Conservation (phyloP, 2,888 invertebrate genomes). For the Lissonota sp. region DNA sequence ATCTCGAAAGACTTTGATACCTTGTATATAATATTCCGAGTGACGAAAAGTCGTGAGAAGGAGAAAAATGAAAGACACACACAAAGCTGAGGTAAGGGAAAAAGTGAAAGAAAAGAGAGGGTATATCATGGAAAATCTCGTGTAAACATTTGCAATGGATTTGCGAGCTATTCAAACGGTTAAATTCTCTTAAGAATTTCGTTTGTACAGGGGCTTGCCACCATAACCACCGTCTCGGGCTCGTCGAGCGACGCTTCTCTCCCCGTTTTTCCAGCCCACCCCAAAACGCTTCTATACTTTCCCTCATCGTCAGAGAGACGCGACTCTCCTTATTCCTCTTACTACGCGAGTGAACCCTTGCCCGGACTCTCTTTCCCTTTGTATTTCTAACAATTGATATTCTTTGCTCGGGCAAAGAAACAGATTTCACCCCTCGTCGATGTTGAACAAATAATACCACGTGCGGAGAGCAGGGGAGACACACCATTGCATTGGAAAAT, state of each 20-base stretch:
- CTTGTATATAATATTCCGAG: slow-evolving; percentile 20
- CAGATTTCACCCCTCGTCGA: slow-evolving; percentile 80
- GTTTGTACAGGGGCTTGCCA: slow-evolving; percentile 80
- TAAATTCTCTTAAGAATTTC: slow-evolving; percentile 84
- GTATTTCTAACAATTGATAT: slow-evolving; percentile 84
- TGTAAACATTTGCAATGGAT: slow-evolving; percentile 84
- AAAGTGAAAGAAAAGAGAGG: slow-evolving; percentile 74
- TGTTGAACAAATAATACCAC: slow-evolving; percentile 82
- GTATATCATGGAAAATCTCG: slow-evolving; percentile 78
- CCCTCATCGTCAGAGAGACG: slow-evolving; percentile 56
- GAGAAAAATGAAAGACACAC: slow-evolving; percentile 22
- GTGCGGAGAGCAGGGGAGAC: slow-evolving; percentile 63
- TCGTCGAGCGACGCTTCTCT: slow-evolving; percentile 55
- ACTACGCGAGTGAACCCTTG: slow-evolving; percentile 32
- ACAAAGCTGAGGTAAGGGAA: slow-evolving; percentile 41
- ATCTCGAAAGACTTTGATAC: slow-evolving; percentile 38
- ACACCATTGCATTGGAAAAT: slow-evolving; percentile 71
- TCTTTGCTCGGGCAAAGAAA: slow-evolving; percentile 83
- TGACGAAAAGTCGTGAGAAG: slow-evolving; percentile 45
- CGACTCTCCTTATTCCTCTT: slow-evolving; percentile 59
- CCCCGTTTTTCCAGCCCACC: slow-evolving; percentile 56
- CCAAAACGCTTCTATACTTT: slow-evolving; percentile 64
- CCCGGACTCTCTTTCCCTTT: slow-evolving; percentile 77
- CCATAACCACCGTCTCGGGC: slow-evolving; percentile 68
- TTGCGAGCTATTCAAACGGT: slow-evolving; percentile 84